Percentiles rank a stretch among this genome's conserved stretches.
phyloP scores from a whole-genome alignment of 2,888 invertebrate species.

The Ophioninae sp. region DNA sequence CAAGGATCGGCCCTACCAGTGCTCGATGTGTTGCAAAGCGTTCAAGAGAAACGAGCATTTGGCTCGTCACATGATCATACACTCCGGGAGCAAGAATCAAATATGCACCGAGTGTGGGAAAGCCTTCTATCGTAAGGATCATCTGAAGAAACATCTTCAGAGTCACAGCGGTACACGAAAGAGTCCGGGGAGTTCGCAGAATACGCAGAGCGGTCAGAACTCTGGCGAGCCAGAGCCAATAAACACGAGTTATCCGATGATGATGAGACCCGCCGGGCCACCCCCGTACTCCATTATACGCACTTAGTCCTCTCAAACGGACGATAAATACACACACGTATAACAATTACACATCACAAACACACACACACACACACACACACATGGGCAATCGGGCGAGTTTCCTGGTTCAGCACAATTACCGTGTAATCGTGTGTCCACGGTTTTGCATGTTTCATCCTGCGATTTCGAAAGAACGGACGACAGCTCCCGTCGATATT shows the following conservation, averaged over 20 bases:
- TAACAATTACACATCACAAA: background rate
- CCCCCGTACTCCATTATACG: constrained; percentile 78
- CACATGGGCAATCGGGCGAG: background rate
- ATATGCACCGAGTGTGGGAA: constrained; percentile 89
- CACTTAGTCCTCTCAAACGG: constrained; percentile 70
- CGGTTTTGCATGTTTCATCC: constrained; percentile 12
- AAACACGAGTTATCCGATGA: constrained; percentile 72
- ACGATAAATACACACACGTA: constrained; percentile 15
- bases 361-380: background rate
- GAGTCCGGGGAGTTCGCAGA: constrained; percentile 81
- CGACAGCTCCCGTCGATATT: constrained; percentile 26
- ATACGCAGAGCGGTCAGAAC: constrained; percentile 78
- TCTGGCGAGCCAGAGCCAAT: constrained; percentile 72
- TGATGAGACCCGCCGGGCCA: constrained; percentile 78
- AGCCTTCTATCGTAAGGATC: constrained; percentile 91
- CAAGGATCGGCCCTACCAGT: constrained; percentile 90
- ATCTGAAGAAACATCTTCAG: constrained; percentile 89
- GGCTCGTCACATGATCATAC: constrained; percentile 91
- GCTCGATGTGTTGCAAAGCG: constrained; percentile 89
- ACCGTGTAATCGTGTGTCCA: constrained; percentile 15
- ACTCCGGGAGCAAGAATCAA: constrained; percentile 92
- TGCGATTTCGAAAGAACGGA: constrained; percentile 11
- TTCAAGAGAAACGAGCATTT: constrained; percentile 92
- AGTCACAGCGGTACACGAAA: constrained; percentile 88
- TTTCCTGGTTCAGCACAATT: constrained; percentile 19